Conservation (phyloP, 2,113 vertebrate genomes). For the Hippolais icterina region DNA sequence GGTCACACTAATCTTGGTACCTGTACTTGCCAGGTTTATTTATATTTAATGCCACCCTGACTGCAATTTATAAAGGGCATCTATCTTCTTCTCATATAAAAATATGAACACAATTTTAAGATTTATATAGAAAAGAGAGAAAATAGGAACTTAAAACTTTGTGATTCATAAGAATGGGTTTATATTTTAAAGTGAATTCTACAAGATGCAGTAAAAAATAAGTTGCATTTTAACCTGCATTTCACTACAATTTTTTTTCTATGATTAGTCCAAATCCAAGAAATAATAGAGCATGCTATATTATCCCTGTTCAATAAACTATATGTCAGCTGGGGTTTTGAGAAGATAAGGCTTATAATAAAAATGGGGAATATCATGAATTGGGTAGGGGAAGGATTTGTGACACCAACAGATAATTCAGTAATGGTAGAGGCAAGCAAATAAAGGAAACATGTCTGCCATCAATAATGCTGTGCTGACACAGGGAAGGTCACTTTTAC, state of each 20-base stretch:
- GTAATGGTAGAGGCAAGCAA: background rate
- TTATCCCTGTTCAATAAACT: slow-evolving; percentile 8
- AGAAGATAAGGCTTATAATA: background rate
- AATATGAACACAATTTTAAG: background rate
- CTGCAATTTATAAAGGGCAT: background rate
- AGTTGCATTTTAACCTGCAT: background rate
- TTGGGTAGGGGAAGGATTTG: background rate
- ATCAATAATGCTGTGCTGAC: background rate
- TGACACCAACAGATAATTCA: background rate
- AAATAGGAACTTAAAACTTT: background rate
- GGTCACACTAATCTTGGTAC: background rate
- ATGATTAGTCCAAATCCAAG: background rate
- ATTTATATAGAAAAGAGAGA: background rate
- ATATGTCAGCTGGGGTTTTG: background rate
- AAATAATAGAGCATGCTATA: background rate
- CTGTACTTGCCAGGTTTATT: background rate
- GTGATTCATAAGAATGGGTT: background rate
- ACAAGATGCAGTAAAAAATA: background rate
- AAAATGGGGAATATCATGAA: background rate
- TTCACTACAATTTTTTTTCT: background rate
- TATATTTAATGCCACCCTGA: background rate
- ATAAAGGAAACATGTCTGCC: background rate
- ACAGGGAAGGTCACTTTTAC: background rate
- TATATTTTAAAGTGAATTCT: background rate
- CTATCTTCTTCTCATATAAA: background rate